These are phyloP conservation scores for Rhynchomys soricoides DNA, from an alignment of 2,113 vertebrate genomes.

Conservation along the genomic window DNA sequence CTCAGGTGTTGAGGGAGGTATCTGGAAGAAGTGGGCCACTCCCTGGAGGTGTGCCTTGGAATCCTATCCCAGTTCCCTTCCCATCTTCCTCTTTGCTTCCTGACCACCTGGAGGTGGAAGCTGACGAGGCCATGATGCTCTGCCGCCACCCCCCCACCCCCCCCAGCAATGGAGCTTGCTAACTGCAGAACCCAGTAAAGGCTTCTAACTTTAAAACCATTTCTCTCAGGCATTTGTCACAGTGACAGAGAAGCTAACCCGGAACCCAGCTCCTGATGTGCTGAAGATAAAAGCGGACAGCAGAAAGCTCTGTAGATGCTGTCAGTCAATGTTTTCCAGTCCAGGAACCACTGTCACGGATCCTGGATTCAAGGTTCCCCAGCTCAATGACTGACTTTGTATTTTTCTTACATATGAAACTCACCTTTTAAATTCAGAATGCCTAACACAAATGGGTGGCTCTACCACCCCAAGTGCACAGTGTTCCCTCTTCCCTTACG, in stretches of 20 bases:
- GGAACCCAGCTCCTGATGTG: not conserved
- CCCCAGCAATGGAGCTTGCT: not conserved
- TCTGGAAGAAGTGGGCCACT: not conserved
- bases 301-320: not conserved
- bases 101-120: not conserved
- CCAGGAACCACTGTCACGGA: not conserved
- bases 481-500: not conserved
- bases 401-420: slow-evolving; percentile 12
- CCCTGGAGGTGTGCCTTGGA: not conserved
- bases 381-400: not conserved
- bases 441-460: not conserved
- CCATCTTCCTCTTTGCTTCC: not conserved
- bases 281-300: not conserved
- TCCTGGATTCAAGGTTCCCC: not conserved
- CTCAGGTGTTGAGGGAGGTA: not conserved
- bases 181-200: not conserved
- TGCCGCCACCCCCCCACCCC: not conserved
- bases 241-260: not conserved
- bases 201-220: not conserved
- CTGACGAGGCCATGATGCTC: not conserved
- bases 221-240: not conserved
- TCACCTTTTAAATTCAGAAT: not conserved
- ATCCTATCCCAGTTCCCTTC: not conserved
- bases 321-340: not conserved
- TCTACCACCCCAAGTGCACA: not conserved